Conservation (phyloP, 1,140 invertebrate species). For the Drosophila arizonae region DNA sequence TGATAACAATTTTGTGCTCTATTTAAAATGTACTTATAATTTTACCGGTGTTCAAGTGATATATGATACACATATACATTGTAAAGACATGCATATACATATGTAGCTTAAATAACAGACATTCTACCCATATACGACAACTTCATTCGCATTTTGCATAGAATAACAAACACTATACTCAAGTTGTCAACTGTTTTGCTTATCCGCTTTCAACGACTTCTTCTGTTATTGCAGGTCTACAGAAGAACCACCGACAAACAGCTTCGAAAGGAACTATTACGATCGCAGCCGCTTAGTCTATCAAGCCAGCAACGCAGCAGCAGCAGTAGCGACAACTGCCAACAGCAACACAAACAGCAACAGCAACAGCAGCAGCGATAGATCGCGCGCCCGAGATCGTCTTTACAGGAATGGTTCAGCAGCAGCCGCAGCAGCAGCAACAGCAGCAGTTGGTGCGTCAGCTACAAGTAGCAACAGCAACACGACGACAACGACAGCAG, state of each 20-base stretch:
- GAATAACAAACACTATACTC: neutral
- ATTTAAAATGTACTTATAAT: too few relatives aligned
- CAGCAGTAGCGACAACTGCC: constrained; percentile 33
- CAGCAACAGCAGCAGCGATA: constrained; percentile 48
- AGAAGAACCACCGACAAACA: constrained; percentile 83
- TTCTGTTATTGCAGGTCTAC: constrained; percentile 82
- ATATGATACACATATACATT: neutral
- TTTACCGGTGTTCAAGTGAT: neutral
- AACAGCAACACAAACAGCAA: constrained; percentile 19
- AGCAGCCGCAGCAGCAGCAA: constrained; percentile 40
- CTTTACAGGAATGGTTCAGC: constrained; percentile 75
- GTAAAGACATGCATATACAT: neutral
- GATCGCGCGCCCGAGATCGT: constrained; percentile 69
- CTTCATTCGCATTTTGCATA: neutral
- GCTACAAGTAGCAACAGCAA: constrained; percentile 49
- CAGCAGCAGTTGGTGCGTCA: constrained; percentile 58
- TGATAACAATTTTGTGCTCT: neutral
- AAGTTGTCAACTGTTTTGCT: constrained; percentile 31
- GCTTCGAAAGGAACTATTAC: constrained; percentile 83
- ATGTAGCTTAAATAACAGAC: neutral
- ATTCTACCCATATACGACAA: neutral
- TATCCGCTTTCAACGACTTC: constrained; percentile 5
- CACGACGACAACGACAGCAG: constrained; percentile 55
- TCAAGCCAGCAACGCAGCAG: constrained; percentile 53
- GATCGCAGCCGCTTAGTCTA: constrained; percentile 82